Evolutionary conservation across 2,888 invertebrate genomes (phyloP).

Genomic region (Ecdyonurus torrentis): DNA sequence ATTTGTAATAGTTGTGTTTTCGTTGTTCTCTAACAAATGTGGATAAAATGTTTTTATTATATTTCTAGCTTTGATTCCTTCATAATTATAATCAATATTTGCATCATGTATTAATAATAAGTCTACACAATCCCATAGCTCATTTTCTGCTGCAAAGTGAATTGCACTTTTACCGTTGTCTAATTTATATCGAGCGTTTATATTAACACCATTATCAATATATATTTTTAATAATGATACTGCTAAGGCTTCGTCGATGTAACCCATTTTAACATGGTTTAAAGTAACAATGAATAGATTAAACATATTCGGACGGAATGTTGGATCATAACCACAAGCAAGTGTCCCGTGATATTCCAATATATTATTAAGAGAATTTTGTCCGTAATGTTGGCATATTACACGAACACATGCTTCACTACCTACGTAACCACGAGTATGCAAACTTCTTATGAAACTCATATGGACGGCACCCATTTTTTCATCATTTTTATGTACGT

Average conservation of each 20-base stretch:
- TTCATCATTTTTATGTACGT: background rate
- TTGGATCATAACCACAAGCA: background rate
- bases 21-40: background rate
- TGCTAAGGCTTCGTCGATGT: background rate
- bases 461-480: background rate
- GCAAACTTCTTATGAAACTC: background rate
- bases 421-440: background rate
- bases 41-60: background rate
- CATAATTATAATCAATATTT: background rate
- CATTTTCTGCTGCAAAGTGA: background rate
- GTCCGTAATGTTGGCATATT: background rate
- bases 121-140: background rate
- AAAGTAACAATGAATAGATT: background rate
- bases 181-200: background rate
- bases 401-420: background rate
- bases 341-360: background rate
- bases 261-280: background rate
- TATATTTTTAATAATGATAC: background rate
- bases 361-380: background rate
- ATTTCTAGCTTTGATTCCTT: background rate
- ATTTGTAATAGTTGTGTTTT: background rate
- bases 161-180: background rate
- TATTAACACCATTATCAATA: background rate
- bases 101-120: background rate
- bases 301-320: background rate